A percentile compares a stretch with the other conserved stretches of the same genome.
Conservation (phyloP, 2,797 vertebrate genomes). For the Pantherophis vulpinus region DNA sequence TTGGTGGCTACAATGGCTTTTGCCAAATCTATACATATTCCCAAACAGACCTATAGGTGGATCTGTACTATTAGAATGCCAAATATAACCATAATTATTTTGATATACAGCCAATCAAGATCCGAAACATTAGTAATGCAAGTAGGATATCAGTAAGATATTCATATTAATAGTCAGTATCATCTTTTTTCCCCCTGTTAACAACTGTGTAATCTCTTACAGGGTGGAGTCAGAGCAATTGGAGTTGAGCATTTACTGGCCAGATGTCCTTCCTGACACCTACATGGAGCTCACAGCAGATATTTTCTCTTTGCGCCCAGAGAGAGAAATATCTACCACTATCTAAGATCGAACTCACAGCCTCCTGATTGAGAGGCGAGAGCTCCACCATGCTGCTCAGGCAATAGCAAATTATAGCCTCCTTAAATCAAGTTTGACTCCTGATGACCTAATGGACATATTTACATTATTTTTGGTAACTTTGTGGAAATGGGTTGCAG, state of each 20-base stretch:
- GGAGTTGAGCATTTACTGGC: no score
- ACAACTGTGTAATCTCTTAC: no score
- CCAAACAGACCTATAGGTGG: neutral
- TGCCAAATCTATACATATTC: neutral
- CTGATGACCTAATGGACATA: neutral
- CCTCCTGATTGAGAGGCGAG: no score
- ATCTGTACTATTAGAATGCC: neutral
- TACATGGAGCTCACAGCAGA: no score
- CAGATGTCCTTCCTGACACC: no score
- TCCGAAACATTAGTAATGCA: neutral
- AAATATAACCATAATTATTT: neutral
- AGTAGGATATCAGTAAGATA: neutral
- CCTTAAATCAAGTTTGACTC: neutral
- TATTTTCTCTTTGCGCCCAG: no score
- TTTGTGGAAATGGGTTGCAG: neutral
- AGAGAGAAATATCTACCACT: no score
- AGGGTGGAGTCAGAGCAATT: no score
- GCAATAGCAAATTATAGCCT: neutral
- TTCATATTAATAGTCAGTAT: neutral
- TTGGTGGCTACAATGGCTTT: neutral
- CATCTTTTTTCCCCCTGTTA: neutral
- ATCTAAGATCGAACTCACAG: no score
- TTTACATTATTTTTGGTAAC: neutral
- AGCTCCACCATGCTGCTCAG: neutral
- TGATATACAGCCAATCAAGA: neutral